Conservation (phyloP, 1,140 invertebrate species). For the Neuroterus valhalla region DNA sequence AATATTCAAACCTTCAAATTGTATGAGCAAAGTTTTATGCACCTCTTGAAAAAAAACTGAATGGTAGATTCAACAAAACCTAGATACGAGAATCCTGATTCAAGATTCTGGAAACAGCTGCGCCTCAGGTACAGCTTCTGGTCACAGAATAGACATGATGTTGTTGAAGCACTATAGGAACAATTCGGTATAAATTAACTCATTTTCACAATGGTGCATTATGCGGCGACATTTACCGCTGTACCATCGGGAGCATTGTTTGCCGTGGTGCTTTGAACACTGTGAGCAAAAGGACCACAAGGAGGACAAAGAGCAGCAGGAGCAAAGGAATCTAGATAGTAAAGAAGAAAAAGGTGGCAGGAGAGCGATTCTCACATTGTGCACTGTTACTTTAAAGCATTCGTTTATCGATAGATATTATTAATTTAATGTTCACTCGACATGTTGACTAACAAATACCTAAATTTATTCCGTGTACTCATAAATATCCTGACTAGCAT, state of each 20-base stretch:
- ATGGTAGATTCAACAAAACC: not conserved
- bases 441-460: not conserved
- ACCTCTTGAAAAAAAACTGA: not conserved
- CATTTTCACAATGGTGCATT: slow-evolving; percentile 56
- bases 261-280: slow-evolving; percentile 37
- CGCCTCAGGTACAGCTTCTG: not conserved
- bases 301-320: not conserved
- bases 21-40: not conserved
- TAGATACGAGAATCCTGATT: not conserved
- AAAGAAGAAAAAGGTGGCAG: slow-evolving; percentile 32
- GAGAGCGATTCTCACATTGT: slow-evolving; percentile 49
- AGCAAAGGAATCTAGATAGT: slow-evolving; percentile 11
- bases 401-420: slow-evolving; percentile 34
- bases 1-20: not conserved
- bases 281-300: slow-evolving; percentile 1
- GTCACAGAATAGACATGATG: slow-evolving; percentile 27
- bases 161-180: slow-evolving; percentile 41
- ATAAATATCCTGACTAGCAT: not conserved
- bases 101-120: slow-evolving; percentile 2
- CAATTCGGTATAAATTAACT: slow-evolving; percentile 56
- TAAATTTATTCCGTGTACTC: not conserved
- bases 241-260: slow-evolving; percentile 54
- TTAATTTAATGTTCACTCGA: not conserved
- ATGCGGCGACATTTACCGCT: slow-evolving; percentile 47
- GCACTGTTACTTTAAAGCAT: slow-evolving; percentile 49